Percentiles rank a stretch among this genome's conserved stretches.
Conservation (phyloP, 1,140 invertebrate genomes). For the Piezodorus guildinii region DNA sequence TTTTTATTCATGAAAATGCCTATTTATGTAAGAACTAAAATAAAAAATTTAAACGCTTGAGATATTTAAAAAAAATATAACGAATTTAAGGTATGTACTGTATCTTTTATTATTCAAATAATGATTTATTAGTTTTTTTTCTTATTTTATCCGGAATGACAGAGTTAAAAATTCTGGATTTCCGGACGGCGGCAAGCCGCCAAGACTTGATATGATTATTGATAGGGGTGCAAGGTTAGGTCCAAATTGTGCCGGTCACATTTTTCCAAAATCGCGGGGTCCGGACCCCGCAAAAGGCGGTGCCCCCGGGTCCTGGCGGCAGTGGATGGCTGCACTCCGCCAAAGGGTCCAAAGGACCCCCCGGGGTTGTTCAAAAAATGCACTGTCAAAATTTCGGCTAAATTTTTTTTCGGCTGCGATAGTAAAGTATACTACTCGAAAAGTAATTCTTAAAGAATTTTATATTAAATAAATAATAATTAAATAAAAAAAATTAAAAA, state of each 20-base stretch:
- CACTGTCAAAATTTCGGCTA: slow-evolving; percentile 12
- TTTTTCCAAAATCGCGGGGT: neutral
- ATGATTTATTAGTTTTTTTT: slow-evolving; percentile 7
- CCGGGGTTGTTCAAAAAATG: slow-evolving; percentile 25
- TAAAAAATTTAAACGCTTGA: slow-evolving; percentile 19
- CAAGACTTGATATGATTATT: slow-evolving; percentile 20
- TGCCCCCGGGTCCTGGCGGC: slow-evolving; percentile 32
- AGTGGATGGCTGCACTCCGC: slow-evolving; percentile 41
- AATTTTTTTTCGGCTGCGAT: neutral
- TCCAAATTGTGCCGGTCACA: slow-evolving; percentile 8
- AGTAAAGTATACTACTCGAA: neutral
- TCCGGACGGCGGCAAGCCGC: slow-evolving; percentile 7
- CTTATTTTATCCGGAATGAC: neutral
- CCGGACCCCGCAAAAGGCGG: neutral
- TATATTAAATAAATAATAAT: too few relatives aligned
- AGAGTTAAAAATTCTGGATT: neutral
- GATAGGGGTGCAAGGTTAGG: slow-evolving; percentile 25
- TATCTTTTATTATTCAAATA: slow-evolving; percentile 18
- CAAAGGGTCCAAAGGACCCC: slow-evolving; percentile 25
- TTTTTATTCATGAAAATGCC: slow-evolving; percentile 10
- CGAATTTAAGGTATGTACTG: slow-evolving; percentile 20
- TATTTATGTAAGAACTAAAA: slow-evolving; percentile 12
- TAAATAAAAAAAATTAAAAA: slow-evolving; percentile 16
- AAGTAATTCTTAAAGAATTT: neutral
- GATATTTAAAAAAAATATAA: slow-evolving; percentile 5